phyloP scores from a whole-genome alignment of 2,888 invertebrate genomes.

The Thymelicus lineola region DNA sequence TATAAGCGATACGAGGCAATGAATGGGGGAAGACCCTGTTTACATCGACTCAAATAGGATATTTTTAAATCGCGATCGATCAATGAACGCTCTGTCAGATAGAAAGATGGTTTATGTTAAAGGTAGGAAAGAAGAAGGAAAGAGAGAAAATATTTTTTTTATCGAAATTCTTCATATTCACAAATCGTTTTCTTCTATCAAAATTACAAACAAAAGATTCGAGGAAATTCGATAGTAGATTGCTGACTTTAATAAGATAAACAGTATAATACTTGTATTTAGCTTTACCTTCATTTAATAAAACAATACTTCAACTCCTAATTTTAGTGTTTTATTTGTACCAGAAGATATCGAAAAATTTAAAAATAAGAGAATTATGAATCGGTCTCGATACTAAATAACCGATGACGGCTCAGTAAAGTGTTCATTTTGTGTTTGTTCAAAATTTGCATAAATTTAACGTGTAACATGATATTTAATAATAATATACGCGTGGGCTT shows the following conservation, averaged over 20 bases:
- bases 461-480: conserved; percentile 41
- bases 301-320: too few species aligned
- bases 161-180: too few species aligned
- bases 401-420: conserved; percentile 26
- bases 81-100: conserved; percentile 27
- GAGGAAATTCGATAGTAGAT: too few species aligned
- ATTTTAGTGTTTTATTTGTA: background rate
- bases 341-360: background rate
- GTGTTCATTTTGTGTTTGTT: conserved; percentile 36
- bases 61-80: conserved; percentile 35
- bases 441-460: conserved; percentile 42
- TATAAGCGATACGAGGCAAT: background rate
- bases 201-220: too few species aligned
- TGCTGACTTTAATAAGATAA: too few species aligned
- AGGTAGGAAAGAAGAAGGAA: too few species aligned
- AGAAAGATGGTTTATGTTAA: background rate
- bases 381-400: conserved; percentile 6
- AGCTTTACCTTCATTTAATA: too few species aligned
- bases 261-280: too few species aligned
- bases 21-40: conserved; percentile 11
- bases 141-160: too few species aligned
- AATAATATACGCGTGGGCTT: conserved; percentile 5
- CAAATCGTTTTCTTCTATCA: too few species aligned
- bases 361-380: too few species aligned
- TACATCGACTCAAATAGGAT: conserved; percentile 25